Evolutionary conservation across 1,140 invertebrate genomes (phyloP).

Genomic region (Drosophila jambulina): DNA sequence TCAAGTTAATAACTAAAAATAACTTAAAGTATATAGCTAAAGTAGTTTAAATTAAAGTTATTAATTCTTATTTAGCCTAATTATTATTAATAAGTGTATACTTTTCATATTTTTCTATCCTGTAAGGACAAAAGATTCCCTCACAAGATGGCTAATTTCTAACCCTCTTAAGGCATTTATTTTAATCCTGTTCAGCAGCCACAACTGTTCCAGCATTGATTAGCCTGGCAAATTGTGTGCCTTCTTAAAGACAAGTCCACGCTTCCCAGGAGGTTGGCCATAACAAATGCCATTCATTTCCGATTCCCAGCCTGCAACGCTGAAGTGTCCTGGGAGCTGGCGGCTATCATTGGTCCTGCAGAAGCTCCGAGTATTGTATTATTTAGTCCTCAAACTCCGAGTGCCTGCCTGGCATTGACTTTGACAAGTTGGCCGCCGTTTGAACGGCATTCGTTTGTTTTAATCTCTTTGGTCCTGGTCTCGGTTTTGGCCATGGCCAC

Average conservation of each 20-base stretch:
- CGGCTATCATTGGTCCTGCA: constrained; percentile 41
- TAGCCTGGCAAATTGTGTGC: constrained; percentile 23
- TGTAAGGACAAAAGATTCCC: not conserved
- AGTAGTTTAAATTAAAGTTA: not conserved
- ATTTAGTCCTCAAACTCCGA: constrained; percentile 52
- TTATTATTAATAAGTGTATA: not conserved
- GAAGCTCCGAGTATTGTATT: constrained; percentile 41
- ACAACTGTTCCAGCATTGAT: constrained; percentile 29
- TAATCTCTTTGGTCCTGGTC: constrained; percentile 64
- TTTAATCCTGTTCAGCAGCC: constrained; percentile 23
- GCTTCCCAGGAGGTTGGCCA: constrained; percentile 50
- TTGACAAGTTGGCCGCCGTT: constrained; percentile 78
- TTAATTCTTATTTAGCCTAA: not conserved
- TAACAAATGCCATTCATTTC: constrained; percentile 80
- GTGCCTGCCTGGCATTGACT: constrained; percentile 63
- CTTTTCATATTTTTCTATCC: not conserved
- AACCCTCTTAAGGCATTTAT: constrained; percentile 12
- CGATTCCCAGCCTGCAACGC: constrained; percentile 62
- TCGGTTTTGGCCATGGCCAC: constrained; percentile 49
- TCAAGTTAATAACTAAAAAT: too few species aligned
- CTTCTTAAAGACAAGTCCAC: not conserved
- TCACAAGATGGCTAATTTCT: not conserved
- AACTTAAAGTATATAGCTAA: too few species aligned
- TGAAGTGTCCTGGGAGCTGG: constrained; percentile 54
- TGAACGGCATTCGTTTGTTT: constrained; percentile 66